Percentiles rank a stretch among this genome's conserved stretches.
Evolutionary conservation across 2,797 vertebrate genomes (phyloP).

Genomic region (Champsocephalus esox): DNA sequence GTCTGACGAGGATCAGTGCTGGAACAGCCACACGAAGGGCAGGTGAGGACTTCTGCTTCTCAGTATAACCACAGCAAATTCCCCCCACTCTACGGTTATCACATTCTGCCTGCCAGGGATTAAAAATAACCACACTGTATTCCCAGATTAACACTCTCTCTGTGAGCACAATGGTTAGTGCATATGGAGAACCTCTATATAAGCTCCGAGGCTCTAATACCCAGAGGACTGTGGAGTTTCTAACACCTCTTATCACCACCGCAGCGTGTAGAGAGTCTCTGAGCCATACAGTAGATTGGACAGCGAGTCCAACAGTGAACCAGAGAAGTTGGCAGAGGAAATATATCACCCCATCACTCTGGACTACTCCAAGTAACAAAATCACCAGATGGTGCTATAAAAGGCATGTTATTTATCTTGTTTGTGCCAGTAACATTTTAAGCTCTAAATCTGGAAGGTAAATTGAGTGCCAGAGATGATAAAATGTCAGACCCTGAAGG

Average conservation of each 20-base stretch:
- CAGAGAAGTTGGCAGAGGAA: constrained; percentile 51
- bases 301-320: constrained; percentile 56
- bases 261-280: constrained; percentile 48
- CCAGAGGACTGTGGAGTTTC: constrained; percentile 58
- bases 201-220: constrained; percentile 65
- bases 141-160: constrained; percentile 70
- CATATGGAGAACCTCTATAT: constrained; percentile 64
- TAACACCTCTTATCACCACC: constrained; percentile 61
- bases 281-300: constrained; percentile 47
- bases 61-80: constrained; percentile 50
- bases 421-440: constrained; percentile 59
- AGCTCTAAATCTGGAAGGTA: constrained; percentile 65
- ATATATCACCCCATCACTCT: constrained; percentile 48
- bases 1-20: constrained; percentile 93
- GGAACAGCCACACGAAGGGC: constrained; percentile 96
- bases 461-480: constrained; percentile 43
- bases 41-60: constrained; percentile 85
- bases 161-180: constrained; percentile 59
- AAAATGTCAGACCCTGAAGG: constrained; percentile 31
- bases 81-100: constrained; percentile 61
- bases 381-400: constrained; percentile 81
- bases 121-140: constrained; percentile 74
- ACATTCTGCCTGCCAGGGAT: constrained; percentile 71
- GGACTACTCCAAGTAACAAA: constrained; percentile 67
- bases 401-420: constrained; percentile 60